Conservation (phyloP, 2,113 vertebrate species). For the Ammospiza caudacuta region DNA sequence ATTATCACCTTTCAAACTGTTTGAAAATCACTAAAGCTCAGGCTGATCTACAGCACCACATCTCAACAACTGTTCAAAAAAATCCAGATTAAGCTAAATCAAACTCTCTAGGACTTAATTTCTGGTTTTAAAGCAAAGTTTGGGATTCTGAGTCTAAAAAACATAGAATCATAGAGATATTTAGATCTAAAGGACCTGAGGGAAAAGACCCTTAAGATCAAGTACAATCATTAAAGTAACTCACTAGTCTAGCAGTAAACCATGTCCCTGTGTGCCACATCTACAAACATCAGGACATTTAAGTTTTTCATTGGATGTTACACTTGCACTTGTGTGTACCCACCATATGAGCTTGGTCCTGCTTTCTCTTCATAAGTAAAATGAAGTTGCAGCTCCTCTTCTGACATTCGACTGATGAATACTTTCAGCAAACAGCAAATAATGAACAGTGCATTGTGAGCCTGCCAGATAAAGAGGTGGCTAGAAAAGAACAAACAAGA, state of each 20-base stretch:
- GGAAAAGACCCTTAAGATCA: not conserved
- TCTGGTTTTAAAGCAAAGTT: not conserved
- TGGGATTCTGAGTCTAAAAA: not conserved
- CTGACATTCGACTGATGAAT: slow-evolving; percentile 89
- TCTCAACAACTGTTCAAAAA: not conserved
- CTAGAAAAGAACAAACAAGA: slow-evolving; percentile 69
- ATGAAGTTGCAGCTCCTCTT: slow-evolving; percentile 91
- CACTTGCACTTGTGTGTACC: slow-evolving; percentile 3
- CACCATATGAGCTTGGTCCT: slow-evolving; percentile 81
- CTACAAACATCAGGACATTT: not conserved
- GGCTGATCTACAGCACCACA: not conserved
- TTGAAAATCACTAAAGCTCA: not conserved
- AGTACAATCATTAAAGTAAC: not conserved
- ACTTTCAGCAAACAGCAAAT: slow-evolving; percentile 96
- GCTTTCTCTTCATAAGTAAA: slow-evolving; percentile 90
- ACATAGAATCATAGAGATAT: not conserved
- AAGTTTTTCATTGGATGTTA: not conserved
- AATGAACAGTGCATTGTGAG: slow-evolving; percentile 96
- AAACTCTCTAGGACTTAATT: not conserved
- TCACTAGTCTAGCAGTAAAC: not conserved
- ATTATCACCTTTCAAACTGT: not conserved
- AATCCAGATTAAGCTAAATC: not conserved
- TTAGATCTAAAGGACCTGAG: not conserved
- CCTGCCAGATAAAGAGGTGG: slow-evolving; percentile 98
- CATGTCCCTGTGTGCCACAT: rapidly evolving